These are phyloP conservation scores for Etia nguti DNA, from an alignment of 2,113 vertebrate species.

Conservation along the genomic window DNA sequence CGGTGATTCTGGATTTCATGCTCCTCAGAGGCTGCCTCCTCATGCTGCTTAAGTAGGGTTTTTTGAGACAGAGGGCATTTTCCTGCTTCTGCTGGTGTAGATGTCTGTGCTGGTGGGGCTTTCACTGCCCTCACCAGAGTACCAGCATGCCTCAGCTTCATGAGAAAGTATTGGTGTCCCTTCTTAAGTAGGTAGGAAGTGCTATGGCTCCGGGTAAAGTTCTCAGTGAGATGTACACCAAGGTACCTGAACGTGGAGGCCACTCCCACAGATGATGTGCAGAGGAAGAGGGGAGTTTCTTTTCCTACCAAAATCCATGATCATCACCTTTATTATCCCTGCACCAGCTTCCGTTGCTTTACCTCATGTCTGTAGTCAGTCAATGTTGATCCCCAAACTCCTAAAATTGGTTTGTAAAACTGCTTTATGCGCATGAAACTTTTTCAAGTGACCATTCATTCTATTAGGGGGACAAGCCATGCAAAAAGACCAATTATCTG, in stretches of 20 bases:
- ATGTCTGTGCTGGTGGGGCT: neutral
- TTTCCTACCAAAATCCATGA: neutral
- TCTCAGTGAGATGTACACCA: neutral
- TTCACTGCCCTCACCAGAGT: neutral
- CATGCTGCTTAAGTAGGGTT: too few relatives aligned
- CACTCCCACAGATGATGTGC: neutral
- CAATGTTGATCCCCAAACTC: neutral
- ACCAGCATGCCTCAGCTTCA: neutral
- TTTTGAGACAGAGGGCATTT: too few relatives aligned
- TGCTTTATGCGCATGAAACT: neutral
- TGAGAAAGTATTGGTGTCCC: neutral
- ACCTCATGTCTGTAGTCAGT: neutral
- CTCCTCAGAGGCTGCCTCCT: too few relatives aligned
- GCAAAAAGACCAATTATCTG: neutral
- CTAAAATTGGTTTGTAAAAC: neutral
- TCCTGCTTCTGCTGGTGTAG: neutral
- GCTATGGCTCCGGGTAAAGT: neutral
- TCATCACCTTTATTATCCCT: neutral
- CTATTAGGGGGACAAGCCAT: neutral
- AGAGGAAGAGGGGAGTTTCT: neutral
- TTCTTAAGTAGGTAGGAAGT: neutral
- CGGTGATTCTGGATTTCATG: too few relatives aligned
- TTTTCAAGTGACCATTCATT: neutral
- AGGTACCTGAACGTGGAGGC: neutral
- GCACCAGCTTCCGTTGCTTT: neutral